A percentile compares a stretch with the other conserved stretches of the same genome.
Evolutionary conservation across 35 echinoderm and acorn worm genomes (phyloP).

Genomic region (Lytechinus pictus): DNA sequence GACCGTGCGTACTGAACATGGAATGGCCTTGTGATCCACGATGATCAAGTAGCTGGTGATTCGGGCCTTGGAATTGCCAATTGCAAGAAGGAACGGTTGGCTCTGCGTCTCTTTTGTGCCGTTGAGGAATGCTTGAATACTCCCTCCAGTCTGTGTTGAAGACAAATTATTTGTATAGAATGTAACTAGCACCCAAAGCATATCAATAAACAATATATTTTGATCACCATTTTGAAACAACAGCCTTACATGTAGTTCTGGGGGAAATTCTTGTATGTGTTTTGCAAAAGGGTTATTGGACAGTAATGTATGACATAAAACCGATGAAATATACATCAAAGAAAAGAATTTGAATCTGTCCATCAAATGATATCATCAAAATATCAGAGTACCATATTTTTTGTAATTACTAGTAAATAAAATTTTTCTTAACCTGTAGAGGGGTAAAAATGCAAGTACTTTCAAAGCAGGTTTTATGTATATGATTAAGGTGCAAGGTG

Average conservation of each 20-base stretch:
- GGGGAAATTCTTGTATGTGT: too few species aligned
- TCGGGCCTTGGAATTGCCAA: conserved; percentile 18
- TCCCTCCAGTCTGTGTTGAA: conserved; percentile 39
- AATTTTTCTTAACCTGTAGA: background rate
- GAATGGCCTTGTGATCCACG: conserved; percentile 37
- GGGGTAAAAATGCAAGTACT: background rate
- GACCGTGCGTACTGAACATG: conserved; percentile 1
- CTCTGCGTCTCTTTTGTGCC: background rate
- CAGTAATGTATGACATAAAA: background rate
- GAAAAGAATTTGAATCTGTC: background rate
- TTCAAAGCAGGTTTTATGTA: conserved; percentile 20
- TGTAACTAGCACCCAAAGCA: background rate
- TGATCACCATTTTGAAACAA: background rate
- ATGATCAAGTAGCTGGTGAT: conserved; percentile 35
- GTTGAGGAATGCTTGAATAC: conserved; percentile 30
- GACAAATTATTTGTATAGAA: conserved; percentile 12
- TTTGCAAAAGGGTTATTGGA: background rate
- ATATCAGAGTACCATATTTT: background rate
- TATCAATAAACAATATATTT: background rate
- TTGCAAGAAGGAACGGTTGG: conserved; percentile 38
- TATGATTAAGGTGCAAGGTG: too few species aligned
- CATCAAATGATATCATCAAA: conserved; percentile 17
- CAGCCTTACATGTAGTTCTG: background rate
- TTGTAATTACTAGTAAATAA: background rate
- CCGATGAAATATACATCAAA: background rate